phyloP scores from a whole-genome alignment of 2,888 invertebrate genomes.

The Hirudinaria manillensis region DNA sequence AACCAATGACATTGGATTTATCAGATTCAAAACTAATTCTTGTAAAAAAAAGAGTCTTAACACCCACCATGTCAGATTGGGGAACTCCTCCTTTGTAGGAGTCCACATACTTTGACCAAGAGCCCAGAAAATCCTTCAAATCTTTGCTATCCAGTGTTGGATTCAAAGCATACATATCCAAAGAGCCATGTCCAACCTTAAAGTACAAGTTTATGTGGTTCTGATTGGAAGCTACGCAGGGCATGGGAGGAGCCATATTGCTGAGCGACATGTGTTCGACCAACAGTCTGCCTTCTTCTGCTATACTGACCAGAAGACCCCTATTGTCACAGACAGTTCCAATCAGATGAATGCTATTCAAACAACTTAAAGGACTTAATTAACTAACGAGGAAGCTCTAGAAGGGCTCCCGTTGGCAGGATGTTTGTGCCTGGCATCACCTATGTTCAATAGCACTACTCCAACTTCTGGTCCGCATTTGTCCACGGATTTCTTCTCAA shows the following conservation, averaged over 20 bases:
- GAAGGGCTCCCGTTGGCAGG: conserved; percentile 13
- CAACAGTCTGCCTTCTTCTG: conserved; percentile 30
- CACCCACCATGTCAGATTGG: conserved; percentile 14
- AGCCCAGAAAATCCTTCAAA: conserved; percentile 24
- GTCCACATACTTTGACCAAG: conserved; percentile 31
- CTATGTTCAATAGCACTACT: conserved; percentile 27
- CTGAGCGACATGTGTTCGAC: conserved; percentile 27
- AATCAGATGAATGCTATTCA: neutral
- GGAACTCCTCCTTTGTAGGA: conserved; percentile 28
- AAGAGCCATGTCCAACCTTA: conserved; percentile 32
- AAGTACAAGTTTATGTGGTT: conserved; percentile 28
- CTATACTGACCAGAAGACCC: conserved; percentile 31
- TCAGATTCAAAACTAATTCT: too few species aligned
- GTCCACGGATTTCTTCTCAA: conserved; percentile 30
- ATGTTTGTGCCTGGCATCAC: conserved; percentile 25
- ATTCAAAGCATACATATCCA: conserved; percentile 30
- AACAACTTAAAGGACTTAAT: neutral
- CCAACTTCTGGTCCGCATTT: conserved; percentile 24
- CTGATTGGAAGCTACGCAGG: neutral
- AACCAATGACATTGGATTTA: too few species aligned
- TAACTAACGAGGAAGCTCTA: conserved; percentile 20
- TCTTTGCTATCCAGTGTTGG: conserved; percentile 28
- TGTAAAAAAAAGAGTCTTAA: too few species aligned
- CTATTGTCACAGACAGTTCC: neutral
- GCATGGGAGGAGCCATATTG: conserved; percentile 25